Base-by-base conservation (phyloP, 2,888 invertebrate genomes). In the Pimpla rufipes region DNA sequence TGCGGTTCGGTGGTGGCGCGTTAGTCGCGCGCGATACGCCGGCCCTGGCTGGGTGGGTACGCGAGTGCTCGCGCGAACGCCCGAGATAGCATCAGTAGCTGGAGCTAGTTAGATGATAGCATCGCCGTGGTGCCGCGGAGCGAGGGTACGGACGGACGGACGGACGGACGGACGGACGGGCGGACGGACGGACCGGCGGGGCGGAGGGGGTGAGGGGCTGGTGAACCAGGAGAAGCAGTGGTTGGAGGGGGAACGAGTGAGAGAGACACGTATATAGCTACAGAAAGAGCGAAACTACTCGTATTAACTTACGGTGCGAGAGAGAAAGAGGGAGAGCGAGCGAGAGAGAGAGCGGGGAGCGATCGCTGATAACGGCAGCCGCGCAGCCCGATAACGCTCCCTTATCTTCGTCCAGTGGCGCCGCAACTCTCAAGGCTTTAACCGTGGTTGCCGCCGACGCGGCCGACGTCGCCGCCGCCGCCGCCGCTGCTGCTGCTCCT, bases 71-170 rank as follows among this genome's bases (percentile, higher is more conserved):
- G 76, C 81, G 79, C 81, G 75, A 81, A 79, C 64, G 77, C 87
- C 79, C 88, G 88, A 92, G 94, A 94, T 94, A 94, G 92, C 93
- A 94, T 94, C 94, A 93, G 93, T 93, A 93, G 93, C 94, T 93
- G 94, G 94, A 94, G 94, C 94, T 94, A 94, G 94, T 94, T 94
- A 94, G 93, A 91, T 92, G 94, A 94, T 94, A 94, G 93, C 92
- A 94, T 94, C 94, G 94, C 93, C 91, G 93, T 93, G 94, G 93
- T 93, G 94, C 93, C 89, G 90, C 89, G 90, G 88, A 87, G 85
- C 90, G 89, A 89, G 90, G 90, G 87, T 87, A 88, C 88, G 88
- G 85, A 87, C 87, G 88, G 87, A 79, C 85, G 83, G 85, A 85
- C 86, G 88, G 88, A 88, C 88, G 88, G 87, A 79, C 85, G 83